A percentile compares a stretch with the other conserved stretches of the same genome.
Conservation (phyloP, 2,797 vertebrate species). For the Cottoperca gobio region DNA sequence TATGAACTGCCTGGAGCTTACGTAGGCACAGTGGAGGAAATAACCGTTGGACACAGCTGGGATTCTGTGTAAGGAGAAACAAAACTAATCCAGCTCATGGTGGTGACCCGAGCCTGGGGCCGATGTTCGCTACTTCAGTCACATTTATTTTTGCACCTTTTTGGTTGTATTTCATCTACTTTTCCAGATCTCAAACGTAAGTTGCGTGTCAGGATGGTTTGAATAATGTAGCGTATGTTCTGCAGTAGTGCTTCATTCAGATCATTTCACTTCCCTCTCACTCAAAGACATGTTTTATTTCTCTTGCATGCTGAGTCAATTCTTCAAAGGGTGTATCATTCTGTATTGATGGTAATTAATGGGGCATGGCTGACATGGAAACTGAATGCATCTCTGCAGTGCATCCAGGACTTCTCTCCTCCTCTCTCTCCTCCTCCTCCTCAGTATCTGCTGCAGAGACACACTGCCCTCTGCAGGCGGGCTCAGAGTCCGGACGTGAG, state of each 20-base stretch:
- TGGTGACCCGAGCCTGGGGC: not conserved
- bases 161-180: not conserved
- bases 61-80: not conserved
- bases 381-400: not conserved
- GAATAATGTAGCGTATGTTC: not conserved
- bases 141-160: not conserved
- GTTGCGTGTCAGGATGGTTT: not conserved
- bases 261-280: not conserved
- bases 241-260: not conserved
- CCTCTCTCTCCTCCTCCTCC: no score
- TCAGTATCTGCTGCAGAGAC: no score
- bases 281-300: no score
- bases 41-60: not conserved
- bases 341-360: not conserved
- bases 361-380: no score
- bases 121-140: not conserved
- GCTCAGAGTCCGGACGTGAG: not conserved
- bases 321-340: not conserved
- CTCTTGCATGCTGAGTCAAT: not conserved
- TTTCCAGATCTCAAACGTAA: not conserved
- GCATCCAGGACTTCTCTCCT: not conserved
- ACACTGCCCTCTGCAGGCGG: conserved; percentile 67
- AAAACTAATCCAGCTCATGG: not conserved
- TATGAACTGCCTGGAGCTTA: conserved; percentile 47
- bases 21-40: conserved; percentile 7